Evolutionary conservation across 2,888 invertebrate genomes (phyloP).

Genomic region (Lucinisca nassula): DNA sequence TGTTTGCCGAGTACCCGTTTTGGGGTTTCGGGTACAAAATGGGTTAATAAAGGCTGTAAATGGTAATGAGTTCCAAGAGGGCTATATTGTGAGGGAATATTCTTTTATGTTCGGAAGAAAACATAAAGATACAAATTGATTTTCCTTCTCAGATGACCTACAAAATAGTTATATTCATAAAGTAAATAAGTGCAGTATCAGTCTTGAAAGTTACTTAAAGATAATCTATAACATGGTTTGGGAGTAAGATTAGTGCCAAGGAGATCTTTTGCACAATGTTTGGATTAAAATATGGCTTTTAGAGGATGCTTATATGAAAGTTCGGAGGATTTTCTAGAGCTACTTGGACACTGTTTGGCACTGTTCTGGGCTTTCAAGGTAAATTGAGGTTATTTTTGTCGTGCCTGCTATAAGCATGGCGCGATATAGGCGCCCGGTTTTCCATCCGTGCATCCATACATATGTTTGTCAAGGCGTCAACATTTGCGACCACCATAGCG

Average conservation of each 20-base stretch:
- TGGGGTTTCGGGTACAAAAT: no score
- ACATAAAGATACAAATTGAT: neutral
- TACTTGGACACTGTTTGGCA: neutral
- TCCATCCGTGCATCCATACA: no score
- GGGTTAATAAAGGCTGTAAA: no score
- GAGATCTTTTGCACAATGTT: neutral
- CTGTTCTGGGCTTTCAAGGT: slow-evolving; percentile 10
- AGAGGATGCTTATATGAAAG: neutral
- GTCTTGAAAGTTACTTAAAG: neutral
- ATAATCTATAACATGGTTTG: neutral
- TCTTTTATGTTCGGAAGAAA: no score
- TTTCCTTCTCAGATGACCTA: neutral
- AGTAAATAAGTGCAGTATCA: neutral
- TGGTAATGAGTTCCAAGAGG: no score
- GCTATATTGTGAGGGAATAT: no score
- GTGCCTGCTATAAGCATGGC: no score
- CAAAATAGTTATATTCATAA: neutral
- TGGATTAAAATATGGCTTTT: neutral
- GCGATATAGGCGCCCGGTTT: no score
- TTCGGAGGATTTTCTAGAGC: neutral
- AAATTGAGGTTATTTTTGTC: neutral
- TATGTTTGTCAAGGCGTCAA: no score
- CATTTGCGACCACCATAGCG: no score
- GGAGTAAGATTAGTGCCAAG: no score
- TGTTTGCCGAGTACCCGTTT: no score